Evolutionary conservation across 2,797 vertebrate genomes (phyloP), one percentile per base, ranked within the genome.

Genomic region (Steatocranus sp.): DNA sequence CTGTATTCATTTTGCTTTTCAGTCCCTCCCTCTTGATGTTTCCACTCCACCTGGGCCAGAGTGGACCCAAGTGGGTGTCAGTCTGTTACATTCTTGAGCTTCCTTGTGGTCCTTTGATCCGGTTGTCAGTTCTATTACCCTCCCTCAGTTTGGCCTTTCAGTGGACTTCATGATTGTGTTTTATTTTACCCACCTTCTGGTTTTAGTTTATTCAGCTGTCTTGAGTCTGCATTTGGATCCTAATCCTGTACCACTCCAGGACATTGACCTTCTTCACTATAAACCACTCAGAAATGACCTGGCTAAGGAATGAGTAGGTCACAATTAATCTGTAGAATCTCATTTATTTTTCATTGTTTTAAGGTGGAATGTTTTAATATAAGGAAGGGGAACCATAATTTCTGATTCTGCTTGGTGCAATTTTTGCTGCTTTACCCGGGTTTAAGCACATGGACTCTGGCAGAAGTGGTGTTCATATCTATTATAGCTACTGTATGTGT

Each of bases 1-100:
- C 56, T 61, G 17, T 61, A 61, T 61, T 61, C 6, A 61, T 34
- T 61, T 61, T 61, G 56, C 56, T 34, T 61, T n/a, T 61, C 56
- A 34, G 30, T 61, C 17, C 10, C 17, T 11, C 56, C 30, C 10
- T n/a, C 17, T 61, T n/a, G 56, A 2, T 61, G 30, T 34, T 7
- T 58, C 54, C 54, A 58, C 30, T 30, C 56, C 56, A 58, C 6
- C 17, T 2, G 56, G 56, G 0, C 10, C 30, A 0, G 30, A 61
- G 56, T 61, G 30, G 56, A 34, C 54, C 27, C 5, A 18, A 27
- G 27, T 56, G 27, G 25, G 25, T 56, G 25, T 56, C 56, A 61
- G 18, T 63, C 58, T 0, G 18, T 63, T 63, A 0, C 18, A 11
- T 36, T 11, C 32, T 12, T 36, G 4, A 34, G 32, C 56, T 61